These are phyloP conservation scores for Atrichornis clamosus DNA, from an alignment of 2,113 vertebrate species.

Conservation along the genomic window DNA sequence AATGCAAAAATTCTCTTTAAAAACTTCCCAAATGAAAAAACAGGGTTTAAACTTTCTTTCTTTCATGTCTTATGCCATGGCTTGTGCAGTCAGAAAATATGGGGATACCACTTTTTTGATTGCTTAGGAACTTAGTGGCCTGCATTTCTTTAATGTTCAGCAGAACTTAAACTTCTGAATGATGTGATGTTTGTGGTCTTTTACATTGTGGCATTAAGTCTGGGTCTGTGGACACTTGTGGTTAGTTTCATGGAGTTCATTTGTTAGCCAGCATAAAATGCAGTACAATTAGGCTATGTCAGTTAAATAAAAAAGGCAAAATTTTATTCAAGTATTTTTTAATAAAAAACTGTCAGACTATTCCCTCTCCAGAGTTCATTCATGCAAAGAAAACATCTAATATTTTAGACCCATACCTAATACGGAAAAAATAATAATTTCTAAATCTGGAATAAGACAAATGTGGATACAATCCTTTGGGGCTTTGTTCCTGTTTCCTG, in stretches of 20 bases:
- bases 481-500: conserved; percentile 38
- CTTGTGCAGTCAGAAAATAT: background rate
- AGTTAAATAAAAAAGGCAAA: background rate
- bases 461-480: background rate
- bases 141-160: background rate
- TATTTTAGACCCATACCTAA: conserved; percentile 23
- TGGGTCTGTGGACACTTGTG: background rate
- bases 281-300: background rate
- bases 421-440: background rate
- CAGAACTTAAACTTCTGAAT: background rate
- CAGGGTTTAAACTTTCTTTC: background rate
- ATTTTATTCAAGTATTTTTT: background rate
- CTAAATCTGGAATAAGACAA: conserved; percentile 36
- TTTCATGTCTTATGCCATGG: background rate
- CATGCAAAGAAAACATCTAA: conserved; percentile 7
- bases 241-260: background rate
- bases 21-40: background rate
- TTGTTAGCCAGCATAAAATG: background rate
- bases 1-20: background rate
- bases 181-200: background rate
- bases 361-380: background rate
- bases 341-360: conserved; percentile 22
- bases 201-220: background rate
- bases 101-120: background rate
- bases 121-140: background rate